These are phyloP conservation scores for Seriola aureovittata DNA, from an alignment of 2,113 vertebrate genomes.

Conservation along the genomic window DNA sequence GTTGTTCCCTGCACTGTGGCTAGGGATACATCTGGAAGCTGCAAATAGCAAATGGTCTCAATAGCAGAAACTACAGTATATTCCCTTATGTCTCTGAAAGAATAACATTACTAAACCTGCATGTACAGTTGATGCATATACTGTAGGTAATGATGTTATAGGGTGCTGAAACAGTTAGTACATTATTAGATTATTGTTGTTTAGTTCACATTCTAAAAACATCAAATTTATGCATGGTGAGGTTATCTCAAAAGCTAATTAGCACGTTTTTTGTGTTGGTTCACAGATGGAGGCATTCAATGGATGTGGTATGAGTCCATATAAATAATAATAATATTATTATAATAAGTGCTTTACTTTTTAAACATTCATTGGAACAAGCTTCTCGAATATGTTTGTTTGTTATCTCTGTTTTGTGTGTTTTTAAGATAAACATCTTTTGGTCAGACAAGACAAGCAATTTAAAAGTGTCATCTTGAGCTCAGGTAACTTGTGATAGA, in stretches of 20 bases:
- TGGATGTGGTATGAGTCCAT: not conserved
- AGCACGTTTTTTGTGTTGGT: too few relatives aligned
- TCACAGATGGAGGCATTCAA: not conserved
- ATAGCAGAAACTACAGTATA: not conserved
- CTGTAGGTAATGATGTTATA: too few relatives aligned
- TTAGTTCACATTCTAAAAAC: too few relatives aligned
- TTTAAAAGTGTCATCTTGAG: not conserved
- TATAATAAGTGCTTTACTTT: too few relatives aligned
- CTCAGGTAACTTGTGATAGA: not conserved
- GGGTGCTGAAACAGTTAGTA: not conserved
- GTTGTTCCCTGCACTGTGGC: constrained; percentile 19
- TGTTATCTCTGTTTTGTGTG: not conserved
- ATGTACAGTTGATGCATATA: not conserved
- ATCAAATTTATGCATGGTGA: too few relatives aligned
- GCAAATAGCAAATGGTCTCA: constrained; percentile 6
- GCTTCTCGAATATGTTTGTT: not conserved
- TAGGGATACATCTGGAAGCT: constrained; percentile 12
- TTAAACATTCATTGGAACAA: too few relatives aligned
- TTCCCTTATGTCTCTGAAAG: not conserved
- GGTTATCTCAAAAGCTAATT: too few relatives aligned
- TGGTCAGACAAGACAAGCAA: not conserved
- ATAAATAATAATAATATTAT: too few relatives aligned
- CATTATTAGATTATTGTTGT: not conserved
- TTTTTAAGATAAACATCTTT: not conserved
- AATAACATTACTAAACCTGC: not conserved